These are phyloP conservation scores for Cordylochernes scorpioides DNA, from an alignment of 2,888 invertebrate genomes.

Conservation along the genomic window DNA sequence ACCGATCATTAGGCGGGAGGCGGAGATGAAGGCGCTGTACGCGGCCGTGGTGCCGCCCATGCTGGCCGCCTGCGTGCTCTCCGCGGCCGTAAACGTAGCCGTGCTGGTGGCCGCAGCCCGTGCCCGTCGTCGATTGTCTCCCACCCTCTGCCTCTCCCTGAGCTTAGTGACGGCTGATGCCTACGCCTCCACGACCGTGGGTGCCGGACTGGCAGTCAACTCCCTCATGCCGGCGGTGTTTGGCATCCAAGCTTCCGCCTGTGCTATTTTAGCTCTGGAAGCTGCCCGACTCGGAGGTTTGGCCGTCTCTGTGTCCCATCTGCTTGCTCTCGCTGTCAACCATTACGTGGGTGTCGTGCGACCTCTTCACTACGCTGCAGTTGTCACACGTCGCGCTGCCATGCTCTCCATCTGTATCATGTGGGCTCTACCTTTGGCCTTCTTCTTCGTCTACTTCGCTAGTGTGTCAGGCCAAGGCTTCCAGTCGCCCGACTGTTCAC, in stretches of 20 bases:
- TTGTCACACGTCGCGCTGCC: slow-evolving; percentile 29
- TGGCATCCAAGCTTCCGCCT: slow-evolving; percentile 14
- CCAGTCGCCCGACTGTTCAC: slow-evolving; percentile 11
- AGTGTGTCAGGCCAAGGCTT: slow-evolving; percentile 24
- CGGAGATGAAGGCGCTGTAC: too few species aligned
- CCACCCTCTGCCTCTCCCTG: slow-evolving; percentile 7
- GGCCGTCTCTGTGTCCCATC: slow-evolving; percentile 34
- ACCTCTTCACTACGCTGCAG: slow-evolving; percentile 35
- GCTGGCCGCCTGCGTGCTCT: slow-evolving; percentile 28
- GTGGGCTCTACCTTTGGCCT: slow-evolving; percentile 30
- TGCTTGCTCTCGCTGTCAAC: slow-evolving; percentile 34
- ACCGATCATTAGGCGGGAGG: too few species aligned
- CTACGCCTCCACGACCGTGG: slow-evolving; percentile 28
- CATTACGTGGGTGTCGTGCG: slow-evolving; percentile 36
- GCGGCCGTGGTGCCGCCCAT: slow-evolving; percentile 19
- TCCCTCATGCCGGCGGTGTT: slow-evolving; percentile 26
- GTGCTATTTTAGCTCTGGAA: slow-evolving; percentile 20
- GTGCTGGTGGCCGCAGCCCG: slow-evolving; percentile 30
- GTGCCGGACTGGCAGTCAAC: slow-evolving; percentile 29
- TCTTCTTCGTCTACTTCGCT: slow-evolving; percentile 28
- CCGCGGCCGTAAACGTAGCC: slow-evolving; percentile 29
- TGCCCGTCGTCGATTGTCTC: slow-evolving; percentile 28
- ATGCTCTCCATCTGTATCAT: slow-evolving; percentile 27
- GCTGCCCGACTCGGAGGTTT: slow-evolving; percentile 31
- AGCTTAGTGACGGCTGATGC: slow-evolving; percentile 31